phyloP scores from a whole-genome alignment of 2,113 vertebrate species.

The Spea bombifrons region DNA sequence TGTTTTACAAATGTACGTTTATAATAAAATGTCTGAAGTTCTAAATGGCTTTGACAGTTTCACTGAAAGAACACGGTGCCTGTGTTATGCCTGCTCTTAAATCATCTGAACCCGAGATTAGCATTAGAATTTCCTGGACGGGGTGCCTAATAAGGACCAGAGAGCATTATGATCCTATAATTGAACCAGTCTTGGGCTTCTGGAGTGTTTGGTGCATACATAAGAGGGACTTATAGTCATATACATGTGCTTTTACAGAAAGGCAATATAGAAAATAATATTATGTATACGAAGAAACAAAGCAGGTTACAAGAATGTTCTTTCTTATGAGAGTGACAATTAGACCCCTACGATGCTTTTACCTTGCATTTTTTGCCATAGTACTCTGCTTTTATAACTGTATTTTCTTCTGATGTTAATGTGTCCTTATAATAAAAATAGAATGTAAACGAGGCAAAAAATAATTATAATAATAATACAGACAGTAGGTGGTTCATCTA shows the following conservation, averaged over 20 bases:
- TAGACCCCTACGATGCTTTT: constrained; percentile 31
- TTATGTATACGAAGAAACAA: constrained; percentile 2
- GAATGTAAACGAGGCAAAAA: not conserved
- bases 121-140: constrained; percentile 43
- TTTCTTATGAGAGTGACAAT: constrained; percentile 32
- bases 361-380: constrained; percentile 25
- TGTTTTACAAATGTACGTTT: constrained; percentile 57
- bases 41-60: constrained; percentile 63
- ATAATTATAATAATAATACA: constrained; percentile 25
- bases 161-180: constrained; percentile 40
- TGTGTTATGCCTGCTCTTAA: constrained; percentile 58
- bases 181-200: constrained; percentile 40
- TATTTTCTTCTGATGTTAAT: constrained; percentile 21
- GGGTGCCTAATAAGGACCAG: constrained; percentile 39
- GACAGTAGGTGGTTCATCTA: constrained; percentile 9
- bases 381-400: not conserved
- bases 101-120: constrained; percentile 60
- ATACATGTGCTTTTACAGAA: constrained; percentile 28
- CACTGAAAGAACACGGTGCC: constrained; percentile 55
- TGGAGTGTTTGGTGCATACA: constrained; percentile 36
- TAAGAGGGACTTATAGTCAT: not conserved
- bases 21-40: constrained; percentile 62
- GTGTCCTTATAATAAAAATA: constrained; percentile 35
- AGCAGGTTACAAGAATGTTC: constrained; percentile 13
- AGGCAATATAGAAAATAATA: constrained; percentile 24